Base-by-base conservation (phyloP, 2,113 vertebrate genomes). In the Petrocephalus microphthalmus region DNA sequence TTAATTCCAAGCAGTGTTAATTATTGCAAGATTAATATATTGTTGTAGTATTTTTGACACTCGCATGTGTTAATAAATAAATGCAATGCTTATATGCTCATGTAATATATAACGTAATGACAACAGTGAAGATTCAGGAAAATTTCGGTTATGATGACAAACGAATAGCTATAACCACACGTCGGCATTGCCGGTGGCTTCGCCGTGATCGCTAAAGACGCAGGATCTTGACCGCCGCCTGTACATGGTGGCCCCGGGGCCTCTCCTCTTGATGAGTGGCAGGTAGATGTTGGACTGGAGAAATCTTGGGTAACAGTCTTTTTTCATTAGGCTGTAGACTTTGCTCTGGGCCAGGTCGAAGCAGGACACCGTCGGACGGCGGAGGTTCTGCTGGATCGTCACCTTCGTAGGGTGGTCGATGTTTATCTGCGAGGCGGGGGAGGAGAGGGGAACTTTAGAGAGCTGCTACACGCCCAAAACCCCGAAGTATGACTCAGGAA, bases 241-340 rank as follows among this genome's bases (percentile, higher is more conserved):
- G 5, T 95, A 96, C 88, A 97, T 94, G 17, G 90, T 92, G 2
- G 90, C 90, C 25, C 91, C 90, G 0, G 93, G 94, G 2, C 91
- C 94, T 89, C 93, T 95, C 84, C 92, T 95, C 91, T 93, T 94
- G 83, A 95, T 89, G 91, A 99, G 89, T 67, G 92, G 91, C 89
- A 95, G 91, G 89, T 99, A 99, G 89, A 96, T 94, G 87, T 96
- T 95, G 0, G 97, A 99, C 78, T 92, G 93, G 45, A 99, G 95
- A 91, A 99, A 99, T 53, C 98, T 95, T 0, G 96, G 96, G 87
- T 98, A 99, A 91, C 97, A 97, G 95, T 99, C 98, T 91, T 98
- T 98, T 91, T 98, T 97, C 98, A 99, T 99, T 92, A 99, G 94
- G 90, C 93, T 94, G 91, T 97, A 97, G 37, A 99, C 95, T 90